Percentiles rank a stretch among this genome's conserved stretches.
These are phyloP conservation scores for Micromesistius poutassou DNA, from an alignment of 2,797 vertebrate genomes.

Conservation along the genomic window DNA sequence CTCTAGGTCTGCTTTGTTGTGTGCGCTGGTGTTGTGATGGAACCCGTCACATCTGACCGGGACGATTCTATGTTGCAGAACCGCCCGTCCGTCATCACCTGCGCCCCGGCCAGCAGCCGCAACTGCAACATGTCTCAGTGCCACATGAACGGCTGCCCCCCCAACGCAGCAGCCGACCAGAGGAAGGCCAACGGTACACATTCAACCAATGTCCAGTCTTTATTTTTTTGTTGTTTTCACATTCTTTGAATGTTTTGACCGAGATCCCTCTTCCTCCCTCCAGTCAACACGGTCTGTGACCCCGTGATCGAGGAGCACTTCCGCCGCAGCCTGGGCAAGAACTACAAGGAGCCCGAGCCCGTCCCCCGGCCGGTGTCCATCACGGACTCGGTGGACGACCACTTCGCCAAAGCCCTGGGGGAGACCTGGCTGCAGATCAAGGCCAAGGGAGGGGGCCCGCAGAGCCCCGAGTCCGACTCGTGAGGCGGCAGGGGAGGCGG, in stretches of 20 bases:
- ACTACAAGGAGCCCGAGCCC: conserved; percentile 90
- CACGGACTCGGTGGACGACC: conserved; percentile 94
- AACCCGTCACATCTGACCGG: background rate
- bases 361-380: conserved; percentile 92
- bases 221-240: background rate
- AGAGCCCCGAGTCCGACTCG: conserved; percentile 75
- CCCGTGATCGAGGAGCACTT: conserved; percentile 98
- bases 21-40: background rate
- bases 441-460: conserved; percentile 78
- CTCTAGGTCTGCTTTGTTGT: background rate
- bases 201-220: background rate
- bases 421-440: conserved; percentile 97
- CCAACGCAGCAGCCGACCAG: conserved; percentile 77
- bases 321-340: conserved; percentile 93
- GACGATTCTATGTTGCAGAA: conserved; percentile 73
- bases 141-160: conserved; percentile 81
- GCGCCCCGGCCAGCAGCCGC: conserved; percentile 86
- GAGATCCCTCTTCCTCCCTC: background rate
- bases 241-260: background rate
- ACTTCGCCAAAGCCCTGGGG: conserved; percentile 96
- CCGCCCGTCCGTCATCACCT: conserved; percentile 97
- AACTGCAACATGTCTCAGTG: conserved; percentile 94
- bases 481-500: conserved; percentile 58
- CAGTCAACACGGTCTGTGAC: conserved; percentile 82
- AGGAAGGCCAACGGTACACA: conserved; percentile 66